A percentile compares a stretch with the other conserved stretches of the same genome.
Conservation (phyloP, 2,888 invertebrate genomes). For the Oscheius sp. region DNA sequence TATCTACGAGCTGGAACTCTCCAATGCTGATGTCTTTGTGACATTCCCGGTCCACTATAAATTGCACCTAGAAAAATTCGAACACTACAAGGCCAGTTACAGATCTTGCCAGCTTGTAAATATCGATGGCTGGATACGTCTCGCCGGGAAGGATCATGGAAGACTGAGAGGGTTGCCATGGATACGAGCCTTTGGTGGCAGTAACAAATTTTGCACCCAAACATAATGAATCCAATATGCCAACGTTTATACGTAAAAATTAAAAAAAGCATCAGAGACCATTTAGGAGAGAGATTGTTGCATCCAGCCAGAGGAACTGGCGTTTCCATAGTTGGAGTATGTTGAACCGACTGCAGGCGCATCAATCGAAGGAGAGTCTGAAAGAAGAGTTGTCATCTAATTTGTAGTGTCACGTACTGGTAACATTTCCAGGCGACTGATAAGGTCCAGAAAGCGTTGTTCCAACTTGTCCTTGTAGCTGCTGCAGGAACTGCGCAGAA, state of each 20-base stretch:
- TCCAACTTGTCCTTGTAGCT: constrained; percentile 4
- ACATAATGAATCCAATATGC: neutral
- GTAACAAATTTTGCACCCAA: neutral
- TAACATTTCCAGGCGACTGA: neutral
- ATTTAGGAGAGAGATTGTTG: neutral
- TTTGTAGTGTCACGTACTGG: neutral
- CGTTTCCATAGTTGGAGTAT: neutral
- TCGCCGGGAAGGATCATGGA: constrained; percentile 39
- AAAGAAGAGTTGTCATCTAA: neutral
- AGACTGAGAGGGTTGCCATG: constrained; percentile 4
- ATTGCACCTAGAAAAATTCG: constrained; percentile 7
- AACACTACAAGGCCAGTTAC: neutral
- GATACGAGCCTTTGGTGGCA: neutral
- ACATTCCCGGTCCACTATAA: constrained; percentile 33
- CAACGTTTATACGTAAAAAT: neutral
- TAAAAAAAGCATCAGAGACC: constrained; percentile 15
- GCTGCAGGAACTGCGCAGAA: constrained; percentile 27
- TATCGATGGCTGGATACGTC: constrained; percentile 48
- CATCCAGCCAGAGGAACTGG: neutral
- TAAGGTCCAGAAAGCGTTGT: constrained; percentile 24
- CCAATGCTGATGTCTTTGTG: constrained; percentile 37
- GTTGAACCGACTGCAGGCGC: neutral
- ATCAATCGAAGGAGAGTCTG: constrained; percentile 2
- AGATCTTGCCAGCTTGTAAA: constrained; percentile 51
- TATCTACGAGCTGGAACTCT: constrained; percentile 46